A percentile compares a stretch with the other conserved stretches of the same genome.
These are phyloP conservation scores for Sula dactylatra DNA, from an alignment of 2,113 vertebrate species.

Conservation along the genomic window DNA sequence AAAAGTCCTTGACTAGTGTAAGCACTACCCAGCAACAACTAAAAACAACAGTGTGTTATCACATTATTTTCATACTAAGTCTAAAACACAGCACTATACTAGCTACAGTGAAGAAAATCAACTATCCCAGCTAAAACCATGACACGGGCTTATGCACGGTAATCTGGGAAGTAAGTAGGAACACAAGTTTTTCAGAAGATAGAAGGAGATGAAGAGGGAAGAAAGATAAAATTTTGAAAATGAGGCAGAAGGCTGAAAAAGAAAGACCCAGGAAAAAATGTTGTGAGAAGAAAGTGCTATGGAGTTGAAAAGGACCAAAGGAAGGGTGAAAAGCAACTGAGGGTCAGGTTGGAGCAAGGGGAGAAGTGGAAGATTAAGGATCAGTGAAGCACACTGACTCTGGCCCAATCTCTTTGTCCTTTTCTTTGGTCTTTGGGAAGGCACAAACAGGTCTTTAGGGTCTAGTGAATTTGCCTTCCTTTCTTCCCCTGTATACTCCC, in stretches of 20 bases:
- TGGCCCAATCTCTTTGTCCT: neutral
- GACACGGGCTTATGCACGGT: neutral
- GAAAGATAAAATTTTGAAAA: neutral
- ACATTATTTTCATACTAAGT: no score
- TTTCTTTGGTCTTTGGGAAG: neutral
- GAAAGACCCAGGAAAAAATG: neutral
- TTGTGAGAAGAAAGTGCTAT: neutral
- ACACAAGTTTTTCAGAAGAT: neutral
- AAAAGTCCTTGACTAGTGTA: no score
- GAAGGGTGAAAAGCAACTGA: neutral
- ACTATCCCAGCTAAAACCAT: no score
- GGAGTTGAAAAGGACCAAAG: neutral
- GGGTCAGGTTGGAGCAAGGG: neutral
- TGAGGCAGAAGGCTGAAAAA: neutral
- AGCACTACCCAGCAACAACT: no score
- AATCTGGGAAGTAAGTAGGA: neutral
- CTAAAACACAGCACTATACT: no score
- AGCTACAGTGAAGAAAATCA: no score
- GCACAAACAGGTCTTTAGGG: neutral
- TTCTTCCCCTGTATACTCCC: neutral
- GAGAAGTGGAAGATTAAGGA: neutral
- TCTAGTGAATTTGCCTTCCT: neutral
- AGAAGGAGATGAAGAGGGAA: neutral
- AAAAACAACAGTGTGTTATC: no score
- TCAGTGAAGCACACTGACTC: neutral